Conservation (phyloP, 2,113 vertebrate species). For the Coryphaenoides rupestris region DNA sequence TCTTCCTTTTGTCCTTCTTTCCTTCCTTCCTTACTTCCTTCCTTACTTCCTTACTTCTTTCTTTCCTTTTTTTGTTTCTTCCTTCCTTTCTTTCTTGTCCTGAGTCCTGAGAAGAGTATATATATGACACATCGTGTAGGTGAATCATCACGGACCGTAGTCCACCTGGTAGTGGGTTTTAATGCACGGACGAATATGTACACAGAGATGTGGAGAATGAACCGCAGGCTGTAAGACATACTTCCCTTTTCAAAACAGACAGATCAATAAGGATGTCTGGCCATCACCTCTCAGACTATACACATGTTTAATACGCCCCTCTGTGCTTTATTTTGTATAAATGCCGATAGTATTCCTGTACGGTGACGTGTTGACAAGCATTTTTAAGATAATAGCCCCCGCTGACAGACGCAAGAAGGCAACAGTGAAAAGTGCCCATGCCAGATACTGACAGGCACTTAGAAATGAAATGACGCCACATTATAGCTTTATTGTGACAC, state of each 20-base stretch:
- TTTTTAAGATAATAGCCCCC: conserved; percentile 20
- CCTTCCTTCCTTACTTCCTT: no score
- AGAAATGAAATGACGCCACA: conserved; percentile 6
- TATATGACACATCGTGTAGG: no score
- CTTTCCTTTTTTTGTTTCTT: not conserved
- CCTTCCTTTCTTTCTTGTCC: conserved; percentile 2
- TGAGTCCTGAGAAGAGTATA: no score
- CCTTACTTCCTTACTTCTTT: not conserved
- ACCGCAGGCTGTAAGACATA: no score
- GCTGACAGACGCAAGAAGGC: not conserved
- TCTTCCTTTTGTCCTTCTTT: not conserved
- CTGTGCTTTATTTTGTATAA: not conserved
- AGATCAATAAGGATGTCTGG: conserved; percentile 39
- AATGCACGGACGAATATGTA: no score
- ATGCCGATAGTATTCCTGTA: not conserved
- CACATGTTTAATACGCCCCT: conserved; percentile 13
- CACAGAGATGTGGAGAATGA: no score
- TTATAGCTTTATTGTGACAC: conserved; percentile 9
- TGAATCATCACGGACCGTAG: no score
- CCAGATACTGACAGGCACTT: conserved; percentile 2
- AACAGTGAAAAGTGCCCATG: not conserved
- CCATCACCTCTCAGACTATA: conserved; percentile 24
- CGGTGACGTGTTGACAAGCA: conserved; percentile 4
- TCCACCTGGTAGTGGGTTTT: no score
- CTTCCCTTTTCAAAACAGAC: conserved; percentile 3